A percentile compares a stretch with the other conserved stretches of the same genome.
Evolutionary conservation across 2,797 vertebrate genomes (phyloP).

Genomic region (Sphaeramia orbicularis): DNA sequence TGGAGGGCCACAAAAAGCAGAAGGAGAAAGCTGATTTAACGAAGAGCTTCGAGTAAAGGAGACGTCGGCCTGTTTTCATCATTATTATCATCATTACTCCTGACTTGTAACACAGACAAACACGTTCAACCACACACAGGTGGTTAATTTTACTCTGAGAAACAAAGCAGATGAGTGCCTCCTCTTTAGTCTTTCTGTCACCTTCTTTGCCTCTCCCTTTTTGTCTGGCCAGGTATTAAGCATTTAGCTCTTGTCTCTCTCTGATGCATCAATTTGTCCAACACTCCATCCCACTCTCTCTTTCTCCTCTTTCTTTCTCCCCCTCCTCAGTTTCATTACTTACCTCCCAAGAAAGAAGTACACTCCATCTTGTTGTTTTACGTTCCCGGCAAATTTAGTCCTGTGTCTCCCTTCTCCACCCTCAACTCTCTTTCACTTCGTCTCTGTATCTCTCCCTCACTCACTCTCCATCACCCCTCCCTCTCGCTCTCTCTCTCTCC

Average conservation of each 20-base stretch:
- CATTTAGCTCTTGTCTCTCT: constrained; percentile 54
- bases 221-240: constrained; percentile 35
- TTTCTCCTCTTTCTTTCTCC: background rate
- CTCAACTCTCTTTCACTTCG: constrained; percentile 77
- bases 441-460: constrained; percentile 68
- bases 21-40: constrained; percentile 40
- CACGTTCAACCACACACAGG: constrained; percentile 30
- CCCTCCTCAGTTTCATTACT: constrained; percentile 63
- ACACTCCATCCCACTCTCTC: background rate
- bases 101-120: constrained; percentile 19
- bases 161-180: constrained; percentile 38
- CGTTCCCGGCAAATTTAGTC: constrained; percentile 79
- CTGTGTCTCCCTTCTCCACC: constrained; percentile 72
- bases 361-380: constrained; percentile 81
- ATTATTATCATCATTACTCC: constrained; percentile 42
- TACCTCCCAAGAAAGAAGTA: constrained; percentile 73
- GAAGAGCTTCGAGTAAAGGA: constrained; percentile 33
- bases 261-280: constrained; percentile 53
- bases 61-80: constrained; percentile 34
- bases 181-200: constrained; percentile 39
- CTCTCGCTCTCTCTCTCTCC: constrained; percentile 26
- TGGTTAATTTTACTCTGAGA: constrained; percentile 43
- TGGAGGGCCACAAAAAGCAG: constrained; percentile 54
- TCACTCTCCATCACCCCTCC: constrained; percentile 42
- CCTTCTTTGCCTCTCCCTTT: constrained; percentile 52